These are phyloP conservation scores for Limnephilus auricula DNA, from an alignment of 2,888 invertebrate genomes.

Conservation along the genomic window DNA sequence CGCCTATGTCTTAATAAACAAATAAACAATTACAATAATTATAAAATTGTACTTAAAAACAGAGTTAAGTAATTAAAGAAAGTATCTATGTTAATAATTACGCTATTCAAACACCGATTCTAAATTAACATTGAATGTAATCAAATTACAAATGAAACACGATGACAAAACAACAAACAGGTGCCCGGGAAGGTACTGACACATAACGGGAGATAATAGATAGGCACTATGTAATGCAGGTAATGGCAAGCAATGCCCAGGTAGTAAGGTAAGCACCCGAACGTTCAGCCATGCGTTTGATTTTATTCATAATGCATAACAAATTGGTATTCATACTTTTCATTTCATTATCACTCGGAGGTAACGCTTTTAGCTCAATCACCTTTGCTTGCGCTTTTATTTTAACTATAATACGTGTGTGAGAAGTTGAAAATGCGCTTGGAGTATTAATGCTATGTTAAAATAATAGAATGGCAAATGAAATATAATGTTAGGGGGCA, in stretches of 20 bases:
- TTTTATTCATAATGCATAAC: background rate
- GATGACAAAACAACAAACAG: background rate
- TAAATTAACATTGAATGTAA: background rate
- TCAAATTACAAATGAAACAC: background rate
- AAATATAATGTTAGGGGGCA: background rate
- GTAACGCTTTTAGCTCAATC: background rate
- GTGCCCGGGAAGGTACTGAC: background rate
- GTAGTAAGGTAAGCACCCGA: too few species aligned
- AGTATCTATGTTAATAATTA: background rate
- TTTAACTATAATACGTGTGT: background rate
- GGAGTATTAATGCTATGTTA: background rate
- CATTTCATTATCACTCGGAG: background rate
- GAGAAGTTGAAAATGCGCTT: background rate
- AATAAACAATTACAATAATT: too few species aligned
- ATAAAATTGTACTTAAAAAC: too few species aligned
- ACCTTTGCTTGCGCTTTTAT: background rate
- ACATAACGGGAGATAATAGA: background rate
- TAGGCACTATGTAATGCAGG: background rate
- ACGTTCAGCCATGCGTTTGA: background rate
- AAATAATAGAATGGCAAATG: background rate
- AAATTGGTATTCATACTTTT: background rate
- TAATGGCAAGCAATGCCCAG: background rate
- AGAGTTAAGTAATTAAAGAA: too few species aligned
- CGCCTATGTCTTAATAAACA: too few species aligned
- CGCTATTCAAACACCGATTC: background rate